Evolutionary conservation across 1,140 invertebrate species (phyloP), one percentile per base, ranked within the genome.

Genomic region (Drosophila tropicalis): DNA sequence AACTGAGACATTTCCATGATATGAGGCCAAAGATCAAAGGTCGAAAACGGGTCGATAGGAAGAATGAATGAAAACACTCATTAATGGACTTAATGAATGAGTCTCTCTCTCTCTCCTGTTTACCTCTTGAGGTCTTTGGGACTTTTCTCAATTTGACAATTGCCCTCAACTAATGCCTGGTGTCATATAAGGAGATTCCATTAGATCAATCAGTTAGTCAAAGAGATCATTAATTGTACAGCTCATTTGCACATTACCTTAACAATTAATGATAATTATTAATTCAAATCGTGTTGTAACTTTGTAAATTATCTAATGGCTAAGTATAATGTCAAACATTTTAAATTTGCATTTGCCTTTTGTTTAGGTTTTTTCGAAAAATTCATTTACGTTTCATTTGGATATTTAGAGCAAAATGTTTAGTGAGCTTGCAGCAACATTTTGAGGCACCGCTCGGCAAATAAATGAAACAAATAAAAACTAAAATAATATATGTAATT

Each of bases 291-390:
- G 47, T 44, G 67, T 51, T 68, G 44, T 44, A 79, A 68, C 61
- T 80, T 51, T 51, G 81, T 68, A 84, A 71, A 84, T 79, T 83
- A 79, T 76, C 70, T 79, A 72, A 82, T 58, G 56, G 56, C 34
- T 36, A 58, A 58, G 10, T 58, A 76, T 65, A 79, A 86, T 87
- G 83, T 87, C 83, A 83, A 86, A 87, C 79, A 87, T 87, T 87
- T 87, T 86, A 58, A 83, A 86, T 86, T 86, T 70, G 83, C 32
- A 51, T 51, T 51, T 22, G 44, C 83, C 84, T 36, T 36, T 29
- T 87, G 87, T 86, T 72, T 66, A 65, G 40, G 40, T 67, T 67
- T 19, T 32, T 12, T 25, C 54, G 3, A 25, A 25, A 25, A 19
- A 29, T 66, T 41, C 19, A 69, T 85, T 74, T 47, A 65, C 22